A percentile compares a stretch with the other conserved stretches of the same genome.
Conservation (phyloP, 2,113 vertebrate species). For the Python bivittatus region DNA sequence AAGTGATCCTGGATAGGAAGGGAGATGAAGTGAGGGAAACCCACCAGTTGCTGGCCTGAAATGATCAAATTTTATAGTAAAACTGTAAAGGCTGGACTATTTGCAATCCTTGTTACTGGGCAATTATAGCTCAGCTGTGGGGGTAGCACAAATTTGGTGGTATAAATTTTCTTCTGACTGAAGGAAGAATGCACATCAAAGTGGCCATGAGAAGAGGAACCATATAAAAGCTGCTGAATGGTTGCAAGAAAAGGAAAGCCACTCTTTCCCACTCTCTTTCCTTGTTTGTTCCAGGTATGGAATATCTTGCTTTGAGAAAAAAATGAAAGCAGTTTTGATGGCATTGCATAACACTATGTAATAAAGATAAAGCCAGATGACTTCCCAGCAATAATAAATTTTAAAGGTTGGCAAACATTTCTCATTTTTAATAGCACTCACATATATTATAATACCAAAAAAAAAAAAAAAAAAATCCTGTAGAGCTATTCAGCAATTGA, state of each 20-base stretch:
- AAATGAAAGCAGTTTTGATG: neutral
- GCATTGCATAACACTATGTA: neutral
- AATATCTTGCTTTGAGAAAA: neutral
- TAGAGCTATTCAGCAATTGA: neutral
- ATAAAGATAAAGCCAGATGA: neutral
- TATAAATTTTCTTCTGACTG: too few species aligned
- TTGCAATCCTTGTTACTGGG: too few species aligned
- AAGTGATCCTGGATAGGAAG: too few species aligned
- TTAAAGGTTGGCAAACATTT: neutral
- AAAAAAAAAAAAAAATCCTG: neutral
- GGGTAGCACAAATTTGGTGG: too few species aligned
- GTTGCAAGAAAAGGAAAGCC: too few species aligned
- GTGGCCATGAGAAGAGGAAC: neutral
- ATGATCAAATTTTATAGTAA: too few species aligned
- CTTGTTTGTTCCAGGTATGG: neutral
- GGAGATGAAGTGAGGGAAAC: too few species aligned
- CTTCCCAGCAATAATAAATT: neutral
- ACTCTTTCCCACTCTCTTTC: neutral
- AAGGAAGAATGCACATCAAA: too few species aligned
- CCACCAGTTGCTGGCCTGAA: too few species aligned
- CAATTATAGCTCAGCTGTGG: too few species aligned
- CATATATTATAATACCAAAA: neutral
- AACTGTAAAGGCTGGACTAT: too few species aligned
- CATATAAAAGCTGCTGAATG: neutral
- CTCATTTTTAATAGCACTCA: rapidly evolving